Percentiles rank a stretch among this genome's conserved stretches.
phyloP scores from a whole-genome alignment of 1,140 invertebrate genomes.

The Linepithema humile region DNA sequence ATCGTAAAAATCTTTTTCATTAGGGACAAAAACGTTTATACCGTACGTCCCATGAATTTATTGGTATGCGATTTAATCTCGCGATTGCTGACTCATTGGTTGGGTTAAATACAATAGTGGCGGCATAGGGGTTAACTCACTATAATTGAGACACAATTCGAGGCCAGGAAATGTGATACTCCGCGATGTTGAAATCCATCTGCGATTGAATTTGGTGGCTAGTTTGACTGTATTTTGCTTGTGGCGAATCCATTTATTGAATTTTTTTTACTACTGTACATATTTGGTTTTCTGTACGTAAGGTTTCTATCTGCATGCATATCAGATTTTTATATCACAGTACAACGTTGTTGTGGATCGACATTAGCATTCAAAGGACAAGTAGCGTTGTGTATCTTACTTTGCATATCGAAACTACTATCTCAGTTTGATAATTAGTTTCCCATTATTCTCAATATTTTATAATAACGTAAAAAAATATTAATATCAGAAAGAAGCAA shows the following conservation, averaged over 20 bases:
- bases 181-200: slow-evolving; percentile 34
- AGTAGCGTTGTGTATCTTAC: not conserved
- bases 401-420: not conserved
- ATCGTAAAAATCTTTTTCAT: slow-evolving; percentile 1
- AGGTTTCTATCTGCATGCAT: not conserved
- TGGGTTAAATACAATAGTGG: not conserved
- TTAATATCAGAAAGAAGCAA: not conserved
- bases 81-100: not conserved
- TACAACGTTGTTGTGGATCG: not conserved
- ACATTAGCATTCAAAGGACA: not conserved
- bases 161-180: slow-evolving; percentile 34
- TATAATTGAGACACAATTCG: slow-evolving; percentile 26
- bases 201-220: slow-evolving; percentile 44
- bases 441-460: not conserved
- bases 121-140: not conserved
- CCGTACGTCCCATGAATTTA: no score
- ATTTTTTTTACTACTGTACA: not conserved
- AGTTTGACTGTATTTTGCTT: slow-evolving; percentile 10
- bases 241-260: slow-evolving; percentile 45
- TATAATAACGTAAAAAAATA: not conserved
- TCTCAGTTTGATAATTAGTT: not conserved
- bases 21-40: not conserved
- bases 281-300: not conserved
- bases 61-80: not conserved
- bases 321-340: not conserved